Evolutionary conservation across 1,140 invertebrate species (phyloP).

Genomic region (Anastatus disparis): DNA sequence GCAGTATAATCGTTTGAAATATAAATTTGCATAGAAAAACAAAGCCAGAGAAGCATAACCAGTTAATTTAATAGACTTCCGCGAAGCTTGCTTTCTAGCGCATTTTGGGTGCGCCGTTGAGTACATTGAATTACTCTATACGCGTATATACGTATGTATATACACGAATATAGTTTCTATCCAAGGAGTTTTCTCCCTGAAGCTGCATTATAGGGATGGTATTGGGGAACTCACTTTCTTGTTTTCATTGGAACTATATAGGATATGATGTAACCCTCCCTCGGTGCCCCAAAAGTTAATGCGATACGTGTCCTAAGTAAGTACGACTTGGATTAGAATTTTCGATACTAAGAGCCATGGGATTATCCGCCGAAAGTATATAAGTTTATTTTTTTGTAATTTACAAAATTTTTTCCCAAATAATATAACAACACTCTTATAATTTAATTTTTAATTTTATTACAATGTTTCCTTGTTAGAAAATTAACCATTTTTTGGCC

Average conservation of each 20-base stretch:
- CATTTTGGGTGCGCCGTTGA: too few species aligned
- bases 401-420: too few species aligned
- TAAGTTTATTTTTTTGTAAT: too few species aligned
- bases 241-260: not conserved
- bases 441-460: too few species aligned
- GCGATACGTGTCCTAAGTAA: not conserved
- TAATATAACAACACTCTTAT: too few species aligned
- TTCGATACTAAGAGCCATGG: not conserved
- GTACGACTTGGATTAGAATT: constrained; percentile 1
- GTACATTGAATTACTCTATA: too few species aligned
- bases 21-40: constrained; percentile 52
- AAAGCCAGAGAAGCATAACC: constrained; percentile 2
- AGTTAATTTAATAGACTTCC: not conserved
- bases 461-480: too few species aligned
- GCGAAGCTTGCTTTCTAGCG: not conserved
- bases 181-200: not conserved
- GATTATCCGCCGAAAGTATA: too few species aligned
- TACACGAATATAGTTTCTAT: too few species aligned
- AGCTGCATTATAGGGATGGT: not conserved
- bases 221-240: not conserved
- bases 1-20: constrained; percentile 49
- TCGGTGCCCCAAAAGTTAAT: not conserved
- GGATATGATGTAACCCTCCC: too few species aligned
- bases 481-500: too few species aligned
- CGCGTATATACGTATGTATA: too few species aligned